Percentiles rank a stretch among this genome's conserved stretches.
These are phyloP conservation scores for Chunga burmeisteri DNA, from an alignment of 2,113 vertebrate species.

Conservation along the genomic window DNA sequence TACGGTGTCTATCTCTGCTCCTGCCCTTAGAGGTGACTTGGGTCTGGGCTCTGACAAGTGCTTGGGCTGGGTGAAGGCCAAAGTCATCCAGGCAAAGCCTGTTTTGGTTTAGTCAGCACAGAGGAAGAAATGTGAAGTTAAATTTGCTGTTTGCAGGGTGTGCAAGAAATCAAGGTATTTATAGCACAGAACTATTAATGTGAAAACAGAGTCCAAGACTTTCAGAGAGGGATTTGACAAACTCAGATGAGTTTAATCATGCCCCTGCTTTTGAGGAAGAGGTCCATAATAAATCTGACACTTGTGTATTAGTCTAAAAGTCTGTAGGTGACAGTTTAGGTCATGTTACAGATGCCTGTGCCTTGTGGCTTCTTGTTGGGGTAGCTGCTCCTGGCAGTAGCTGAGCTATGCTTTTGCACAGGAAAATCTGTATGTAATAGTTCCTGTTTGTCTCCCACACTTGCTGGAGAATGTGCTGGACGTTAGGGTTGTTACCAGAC, in stretches of 20 bases:
- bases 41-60: neutral
- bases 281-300: neutral
- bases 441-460: neutral
- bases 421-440: too few relatives aligned
- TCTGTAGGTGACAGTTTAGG: neutral
- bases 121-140: neutral
- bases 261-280: neutral
- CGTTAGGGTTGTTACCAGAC: neutral
- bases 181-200: neutral
- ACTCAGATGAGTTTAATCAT: neutral
- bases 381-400: neutral
- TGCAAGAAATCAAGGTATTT: neutral
- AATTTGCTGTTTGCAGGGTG: neutral
- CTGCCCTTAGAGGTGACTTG: neutral
- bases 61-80: neutral
- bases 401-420: neutral
- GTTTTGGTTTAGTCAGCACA: neutral
- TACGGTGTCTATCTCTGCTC: neutral
- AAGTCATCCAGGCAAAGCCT: neutral
- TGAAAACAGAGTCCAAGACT: neutral
- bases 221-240: neutral
- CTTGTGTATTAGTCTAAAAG: neutral
- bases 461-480: neutral
- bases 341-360: accelerated
- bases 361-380: neutral